Evolutionary conservation across 2,888 invertebrate species (phyloP).

Genomic region (Troglohyphantes excavatus): DNA sequence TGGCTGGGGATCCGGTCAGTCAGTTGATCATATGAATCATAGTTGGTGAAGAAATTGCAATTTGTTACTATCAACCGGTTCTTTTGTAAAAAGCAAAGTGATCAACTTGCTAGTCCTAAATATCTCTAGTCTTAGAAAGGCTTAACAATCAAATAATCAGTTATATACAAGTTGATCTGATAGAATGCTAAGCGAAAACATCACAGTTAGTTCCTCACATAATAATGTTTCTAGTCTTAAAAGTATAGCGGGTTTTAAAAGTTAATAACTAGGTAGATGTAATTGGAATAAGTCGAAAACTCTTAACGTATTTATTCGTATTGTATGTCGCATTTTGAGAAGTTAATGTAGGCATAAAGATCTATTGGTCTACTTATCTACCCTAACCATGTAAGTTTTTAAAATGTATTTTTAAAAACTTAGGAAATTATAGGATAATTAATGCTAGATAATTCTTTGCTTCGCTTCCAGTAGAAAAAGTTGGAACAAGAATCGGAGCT

Average conservation of each 20-base stretch:
- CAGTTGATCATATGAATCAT: slow-evolving; percentile 60
- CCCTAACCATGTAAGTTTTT: slow-evolving; percentile 21
- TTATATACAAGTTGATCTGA: slow-evolving; percentile 56
- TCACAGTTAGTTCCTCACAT: slow-evolving; percentile 43
- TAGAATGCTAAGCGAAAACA: slow-evolving; percentile 33
- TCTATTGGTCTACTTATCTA: slow-evolving; percentile 14
- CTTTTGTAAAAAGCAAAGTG: slow-evolving; percentile 53
- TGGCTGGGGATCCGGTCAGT: slow-evolving; percentile 73
- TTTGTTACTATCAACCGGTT: slow-evolving; percentile 28
- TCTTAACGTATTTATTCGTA: slow-evolving; percentile 23
- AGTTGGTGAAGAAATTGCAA: slow-evolving; percentile 16
- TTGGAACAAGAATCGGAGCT: not conserved
- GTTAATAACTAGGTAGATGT: slow-evolving; percentile 7
- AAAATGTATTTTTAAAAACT: slow-evolving; percentile 45
- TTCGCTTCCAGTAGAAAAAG: slow-evolving; percentile 15
- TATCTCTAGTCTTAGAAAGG: slow-evolving; percentile 59
- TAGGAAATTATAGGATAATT: slow-evolving; percentile 28
- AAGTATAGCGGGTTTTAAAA: slow-evolving; percentile 42
- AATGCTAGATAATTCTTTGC: not conserved
- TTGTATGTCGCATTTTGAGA: slow-evolving; percentile 5
- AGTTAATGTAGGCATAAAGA: slow-evolving; percentile 24
- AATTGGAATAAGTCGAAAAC: not conserved
- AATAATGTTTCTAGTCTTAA: slow-evolving; percentile 31
- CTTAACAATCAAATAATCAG: slow-evolving; percentile 44
- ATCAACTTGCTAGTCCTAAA: slow-evolving; percentile 63